Base-by-base conservation (phyloP, 2,113 vertebrate genomes). In the Seriola rivoliana region DNA sequence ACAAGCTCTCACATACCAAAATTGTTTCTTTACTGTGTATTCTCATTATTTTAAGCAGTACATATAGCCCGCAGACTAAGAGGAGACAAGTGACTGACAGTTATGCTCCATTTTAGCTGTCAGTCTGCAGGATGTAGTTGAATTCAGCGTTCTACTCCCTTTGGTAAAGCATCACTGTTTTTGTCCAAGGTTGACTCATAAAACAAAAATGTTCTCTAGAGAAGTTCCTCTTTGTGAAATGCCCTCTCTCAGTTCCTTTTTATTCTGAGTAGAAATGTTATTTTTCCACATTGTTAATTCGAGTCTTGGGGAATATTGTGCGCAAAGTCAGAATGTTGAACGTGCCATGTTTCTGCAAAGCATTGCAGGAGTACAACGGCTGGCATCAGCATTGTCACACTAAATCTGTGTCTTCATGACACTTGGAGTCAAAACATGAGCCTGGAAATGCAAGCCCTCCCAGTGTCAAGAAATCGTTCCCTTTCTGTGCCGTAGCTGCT, bases 401-500 rank as follows among this genome's bases (percentile, higher is more conserved):
- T 88, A 85, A 90, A 93, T 93, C 85, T 90, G 71, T 78, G 65
- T 94, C 90, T 90, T 75, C 67, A 59, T 91, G 89, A 94, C 90
- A 87, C 85, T 84, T 23, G 14, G 82, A 88, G 93, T 95, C 90
- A 91, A 85, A 91, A 91, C 88, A 91, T 14, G 44, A 75, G 88
- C 86, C 46, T 72, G 74, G 71, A 87, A 91, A 87, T 40, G 80
- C 80, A 74, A 85, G 71, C 82, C 68, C 76, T 75, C 68, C 76
- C 84, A 59, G n/a, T 75, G 71, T 87, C 81, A 80, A 46, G 71
- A 76, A 69, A 75, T 55, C 8, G n/a, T 55, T 42, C n/a, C 70
- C 2, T 73, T 78, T 72, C 38, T 4, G 2, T 46, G 48, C 74
- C 42, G 11, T 7, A 79, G 54, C 32, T 16, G 60, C 42, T 50